Base-by-base conservation (phyloP, 2,888 invertebrate genomes). In the Andrena marginata region DNA sequence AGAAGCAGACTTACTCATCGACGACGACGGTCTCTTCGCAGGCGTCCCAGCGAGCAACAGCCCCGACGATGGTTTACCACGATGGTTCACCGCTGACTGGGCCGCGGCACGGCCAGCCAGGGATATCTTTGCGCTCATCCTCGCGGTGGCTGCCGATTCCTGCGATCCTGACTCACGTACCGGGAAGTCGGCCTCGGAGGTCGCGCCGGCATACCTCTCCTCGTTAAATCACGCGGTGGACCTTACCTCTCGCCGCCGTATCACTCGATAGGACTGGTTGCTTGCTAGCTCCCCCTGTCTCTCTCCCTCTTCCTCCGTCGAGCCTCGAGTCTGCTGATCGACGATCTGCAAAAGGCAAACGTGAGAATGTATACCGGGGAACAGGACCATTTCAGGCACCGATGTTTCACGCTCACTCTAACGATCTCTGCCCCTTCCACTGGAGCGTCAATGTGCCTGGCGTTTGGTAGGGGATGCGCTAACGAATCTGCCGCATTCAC, bases 91-190 rank as follows among this genome's bases (percentile, higher is more conserved):
- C 69, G 91, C 80, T 87, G 92, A 92, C 92, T 92, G 92, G 56
- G 89, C 86, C 82, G 88, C 59, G 20, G 80, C 79, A 35, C 79
- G 86, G 74, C 86, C 85, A 26, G 83, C 88, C 63, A 89, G 87
- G 80, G 92, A 92, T 91, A 92, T 91, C 90, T 91, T 90, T 54
- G 91, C 89, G 79, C 92, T 92, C 92, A 92, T 92, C 90, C 86
- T 89, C 78, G 86, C 23, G 68, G 67, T 56, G 87, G 72, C 65
- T 73, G 31, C 71, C 78, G 80, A 64, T 88, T 87, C 87, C 79
- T 82, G 75, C 65, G 85, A 87, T 90, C 88, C 89, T 92, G 92
- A 92, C 85, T 92, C 92, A 91, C 88, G 84, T 89, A 91, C 87
- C 89, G 89, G 91, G 90, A 92, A 92, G 89, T 85, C 68, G 68